Base-by-base conservation (phyloP, 2,888 invertebrate genomes). In the Dexiosoma caninum region DNA sequence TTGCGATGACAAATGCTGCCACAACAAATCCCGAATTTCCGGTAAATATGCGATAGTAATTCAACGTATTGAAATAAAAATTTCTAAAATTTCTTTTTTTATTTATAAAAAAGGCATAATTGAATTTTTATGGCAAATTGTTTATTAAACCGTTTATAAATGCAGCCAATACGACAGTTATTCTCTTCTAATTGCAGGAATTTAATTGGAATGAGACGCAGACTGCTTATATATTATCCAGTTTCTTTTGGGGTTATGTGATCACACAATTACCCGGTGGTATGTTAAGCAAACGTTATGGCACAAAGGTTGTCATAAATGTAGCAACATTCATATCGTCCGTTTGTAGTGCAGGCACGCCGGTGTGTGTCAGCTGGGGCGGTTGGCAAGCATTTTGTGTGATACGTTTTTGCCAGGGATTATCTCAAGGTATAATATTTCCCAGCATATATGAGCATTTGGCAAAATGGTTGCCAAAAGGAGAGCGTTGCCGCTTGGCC, bases 161-260 rank as follows among this genome's bases (percentile, higher is more conserved):
- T n/a, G n/a, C n/a, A n/a, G n/a, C n/a, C n/a, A n/a, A n/a, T n/a
- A n/a, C n/a, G n/a, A n/a, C n/a, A n/a, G n/a, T n/a, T n/a, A n/a
- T n/a, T n/a, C n/a, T n/a, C n/a, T n/a, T 62, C 72, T 64, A 4
- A 27, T 83, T 84, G 8, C 30, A 90, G 89, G 88, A 87, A 77
- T 89, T 85, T 76, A 84, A 90, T 87, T 84, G 91, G 93, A 92
- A 90, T 70, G 89, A 92, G 82, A 87, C 90, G 72, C 91, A 92
- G 32, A 92, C 92, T 67, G 90, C 92, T 0, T 89, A 92, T 69
- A 92, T 95, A 23, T 89, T 95, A 3, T 95, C 95, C 1, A 94
- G 95, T 0, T 95, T 95, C 89, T 95, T 95, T 87, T 94, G 95
- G 94, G 95, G 95, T 1, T 95, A 95, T 86, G 91, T 94, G 5